Base-by-base conservation (phyloP, 2,113 vertebrate species). In the Nesospiza acunhae region DNA sequence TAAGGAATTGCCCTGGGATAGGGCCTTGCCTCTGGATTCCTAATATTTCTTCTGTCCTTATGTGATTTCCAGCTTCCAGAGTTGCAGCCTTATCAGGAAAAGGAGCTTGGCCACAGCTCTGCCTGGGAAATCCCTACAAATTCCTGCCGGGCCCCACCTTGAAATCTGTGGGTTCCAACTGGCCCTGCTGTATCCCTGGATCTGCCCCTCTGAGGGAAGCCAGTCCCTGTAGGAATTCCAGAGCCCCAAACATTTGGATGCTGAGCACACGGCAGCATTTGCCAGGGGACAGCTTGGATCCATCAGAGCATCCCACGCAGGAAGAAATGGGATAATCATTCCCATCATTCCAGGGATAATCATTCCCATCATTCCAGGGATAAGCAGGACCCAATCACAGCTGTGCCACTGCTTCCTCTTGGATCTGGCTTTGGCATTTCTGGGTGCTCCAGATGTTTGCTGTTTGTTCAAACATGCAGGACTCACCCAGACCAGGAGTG, bases 361-460 rank as follows among this genome's bases (percentile, higher is more conserved):
- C 14, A 64, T 64, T 56, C 37, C 47, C 60, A 44, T 44, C 11
- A 16, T 55, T 69, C 58, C 84, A 55, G 76, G 50, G 82, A 73
- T 14, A 2, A 22, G 2, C 12, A 5, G n/a, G 30, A 55, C 17
- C 62, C 42, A 21, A 1, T 19, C 26, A 0, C 23, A 50, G 0
- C 63, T 18, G 27, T 30, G 81, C 50, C 68, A 3, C 31, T 11
- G 55, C 3, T 37, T 62, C 11, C 23, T 0, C 0, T 0, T 30
- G 64, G 31, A 39, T 3, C 59, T 0, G 3, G 5, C 2, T 27
- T 12, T 52, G 81, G 59, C 14, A 11, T 15, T 80, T 92, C 49
- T 6, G 50, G 60, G 39, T 6, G 55, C 66, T 78, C 37, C 81
- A 33, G 50, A 8, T 60, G 31, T 86, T 58, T 50, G 42, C 26